These are phyloP conservation scores for Drosophila jambulina DNA, from an alignment of 1,140 invertebrate species.

Conservation along the genomic window DNA sequence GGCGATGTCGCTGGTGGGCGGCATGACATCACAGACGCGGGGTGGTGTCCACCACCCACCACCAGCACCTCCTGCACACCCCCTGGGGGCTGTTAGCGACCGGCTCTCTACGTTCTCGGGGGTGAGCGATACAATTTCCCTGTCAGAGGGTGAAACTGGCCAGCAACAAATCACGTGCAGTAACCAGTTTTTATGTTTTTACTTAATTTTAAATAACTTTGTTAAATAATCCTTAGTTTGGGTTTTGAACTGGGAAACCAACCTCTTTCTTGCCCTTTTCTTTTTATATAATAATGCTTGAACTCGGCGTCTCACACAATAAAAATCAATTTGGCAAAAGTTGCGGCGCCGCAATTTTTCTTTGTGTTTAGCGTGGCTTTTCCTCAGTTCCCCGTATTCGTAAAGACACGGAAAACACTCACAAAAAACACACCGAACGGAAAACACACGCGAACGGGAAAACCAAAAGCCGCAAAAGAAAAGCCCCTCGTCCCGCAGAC, in stretches of 20 bases:
- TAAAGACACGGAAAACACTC: constrained; percentile 26
- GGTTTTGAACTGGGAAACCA: neutral
- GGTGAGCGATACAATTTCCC: constrained; percentile 43
- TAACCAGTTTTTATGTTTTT: neutral
- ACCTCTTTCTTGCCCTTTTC: constrained; percentile 23
- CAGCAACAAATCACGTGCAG: constrained; percentile 65
- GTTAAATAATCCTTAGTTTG: neutral
- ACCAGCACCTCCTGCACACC: constrained; percentile 7
- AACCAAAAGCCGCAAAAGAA: constrained; percentile 43
- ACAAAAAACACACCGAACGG: constrained; percentile 28
- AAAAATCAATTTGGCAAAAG: constrained; percentile 79
- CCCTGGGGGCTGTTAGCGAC: constrained; percentile 50
- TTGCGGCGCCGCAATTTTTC: constrained; percentile 53
- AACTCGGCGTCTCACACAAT: constrained; percentile 64
- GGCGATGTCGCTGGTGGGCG: constrained; percentile 47
- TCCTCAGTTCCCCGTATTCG: constrained; percentile 28
- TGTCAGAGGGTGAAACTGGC: constrained; percentile 42
- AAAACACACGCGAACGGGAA: constrained; percentile 53
- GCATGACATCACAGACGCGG: constrained; percentile 69
- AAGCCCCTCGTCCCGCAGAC: constrained; percentile 42
- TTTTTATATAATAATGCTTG: constrained; percentile 51
- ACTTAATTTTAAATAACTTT: neutral
- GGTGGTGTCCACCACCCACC: neutral
- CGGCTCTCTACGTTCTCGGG: constrained; percentile 52
- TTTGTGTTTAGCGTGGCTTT: constrained; percentile 58